A percentile compares a stretch with the other conserved stretches of the same genome.
Evolutionary conservation across 2,113 vertebrate genomes (phyloP).

Genomic region (Podocnemis expansa): DNA sequence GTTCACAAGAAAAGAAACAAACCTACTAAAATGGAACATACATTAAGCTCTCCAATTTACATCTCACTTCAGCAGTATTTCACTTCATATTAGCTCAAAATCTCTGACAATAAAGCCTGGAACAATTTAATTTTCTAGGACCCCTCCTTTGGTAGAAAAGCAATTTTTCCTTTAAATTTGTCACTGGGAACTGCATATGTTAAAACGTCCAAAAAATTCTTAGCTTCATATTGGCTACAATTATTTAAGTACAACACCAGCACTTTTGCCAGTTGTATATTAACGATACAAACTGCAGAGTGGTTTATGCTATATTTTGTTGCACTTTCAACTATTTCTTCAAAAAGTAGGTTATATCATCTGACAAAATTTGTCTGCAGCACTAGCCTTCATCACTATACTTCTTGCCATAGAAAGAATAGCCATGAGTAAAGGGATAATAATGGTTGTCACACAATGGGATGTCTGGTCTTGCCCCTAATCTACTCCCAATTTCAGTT

Average conservation of each 20-base stretch:
- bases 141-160: not conserved
- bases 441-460: not conserved
- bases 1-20: not conserved
- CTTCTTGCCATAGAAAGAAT: not conserved
- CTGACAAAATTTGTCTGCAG: not conserved
- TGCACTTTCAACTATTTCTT: not conserved
- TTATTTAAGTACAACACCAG: not conserved
- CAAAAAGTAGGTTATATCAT: not conserved
- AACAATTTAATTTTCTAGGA: not conserved
- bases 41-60: not conserved
- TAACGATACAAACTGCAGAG: not conserved
- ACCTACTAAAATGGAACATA: not conserved
- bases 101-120: not conserved
- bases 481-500: not conserved
- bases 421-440: not conserved
- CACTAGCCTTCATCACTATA: not conserved
- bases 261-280: not conserved
- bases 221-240: not conserved
- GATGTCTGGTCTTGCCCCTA: accelerated
- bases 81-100: not conserved
- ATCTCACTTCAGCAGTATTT: not conserved
- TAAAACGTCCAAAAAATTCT: not conserved
- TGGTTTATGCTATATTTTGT: not conserved
- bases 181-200: not conserved
- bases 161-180: not conserved